These are phyloP conservation scores for Micromys minutus DNA, from an alignment of 2,113 vertebrate genomes.

Conservation along the genomic window DNA sequence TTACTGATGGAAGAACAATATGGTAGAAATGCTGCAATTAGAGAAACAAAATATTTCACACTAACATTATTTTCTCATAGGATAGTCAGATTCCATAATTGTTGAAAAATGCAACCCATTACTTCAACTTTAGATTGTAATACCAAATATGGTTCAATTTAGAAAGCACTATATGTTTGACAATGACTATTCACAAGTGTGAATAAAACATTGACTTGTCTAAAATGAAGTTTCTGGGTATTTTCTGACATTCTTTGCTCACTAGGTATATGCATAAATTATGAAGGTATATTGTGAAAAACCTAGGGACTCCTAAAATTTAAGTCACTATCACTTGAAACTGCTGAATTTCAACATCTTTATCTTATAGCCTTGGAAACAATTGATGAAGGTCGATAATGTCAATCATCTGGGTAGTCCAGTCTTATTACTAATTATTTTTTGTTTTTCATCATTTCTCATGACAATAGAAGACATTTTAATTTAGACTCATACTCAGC, in stretches of 20 bases:
- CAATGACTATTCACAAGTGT: background rate
- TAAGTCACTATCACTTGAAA: background rate
- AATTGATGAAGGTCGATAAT: background rate
- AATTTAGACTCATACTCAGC: background rate
- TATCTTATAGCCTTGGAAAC: background rate
- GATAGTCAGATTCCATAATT: accelerated
- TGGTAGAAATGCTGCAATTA: slow-evolving; percentile 32
- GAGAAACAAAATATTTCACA: background rate
- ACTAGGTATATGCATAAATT: background rate
- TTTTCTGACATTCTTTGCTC: too few relatives aligned
- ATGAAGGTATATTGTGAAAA: background rate
- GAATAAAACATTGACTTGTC: background rate
- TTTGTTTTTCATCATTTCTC: background rate
- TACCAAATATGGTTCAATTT: background rate
- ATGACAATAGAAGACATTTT: background rate
- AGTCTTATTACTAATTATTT: background rate
- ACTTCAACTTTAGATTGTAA: background rate
- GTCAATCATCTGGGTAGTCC: background rate
- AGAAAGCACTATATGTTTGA: background rate
- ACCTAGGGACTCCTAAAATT: background rate
- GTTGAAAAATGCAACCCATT: slow-evolving; percentile 6
- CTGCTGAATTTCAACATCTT: background rate
- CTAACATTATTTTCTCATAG: background rate
- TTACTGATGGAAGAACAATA: slow-evolving; percentile 53
- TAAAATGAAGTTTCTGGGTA: background rate